A percentile compares a stretch with the other conserved stretches of the same genome.
Conservation (phyloP, 1,140 invertebrate species). For the Cydia amplana region DNA sequence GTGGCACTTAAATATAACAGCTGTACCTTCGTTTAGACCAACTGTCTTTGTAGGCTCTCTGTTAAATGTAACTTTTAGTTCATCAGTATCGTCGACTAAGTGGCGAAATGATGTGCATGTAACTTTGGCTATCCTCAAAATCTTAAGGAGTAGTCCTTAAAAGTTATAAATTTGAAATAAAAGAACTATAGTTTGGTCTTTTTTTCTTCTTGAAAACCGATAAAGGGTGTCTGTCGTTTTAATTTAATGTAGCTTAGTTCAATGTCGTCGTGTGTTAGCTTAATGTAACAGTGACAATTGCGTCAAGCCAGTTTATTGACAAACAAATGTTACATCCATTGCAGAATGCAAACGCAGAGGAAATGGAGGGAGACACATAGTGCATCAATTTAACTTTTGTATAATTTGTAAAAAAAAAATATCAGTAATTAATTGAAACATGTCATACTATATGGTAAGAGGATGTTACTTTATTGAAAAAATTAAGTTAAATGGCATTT, state of each 20-base stretch:
- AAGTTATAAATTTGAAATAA: neutral
- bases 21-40: slow-evolving; percentile 39
- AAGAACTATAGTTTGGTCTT: neutral
- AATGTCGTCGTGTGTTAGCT: slow-evolving; percentile 69
- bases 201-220: neutral
- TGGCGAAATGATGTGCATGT: slow-evolving; percentile 57
- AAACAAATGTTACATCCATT: slow-evolving; percentile 69
- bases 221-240: slow-evolving; percentile 39
- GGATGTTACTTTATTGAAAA: neutral
- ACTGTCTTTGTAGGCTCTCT: slow-evolving; percentile 40
- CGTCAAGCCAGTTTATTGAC: slow-evolving; percentile 53
- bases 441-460: slow-evolving; percentile 4
- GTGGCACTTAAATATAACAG: slow-evolving; percentile 44
- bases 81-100: slow-evolving; percentile 32
- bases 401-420: slow-evolving; percentile 44
- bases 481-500: neutral
- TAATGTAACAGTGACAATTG: slow-evolving; percentile 37
- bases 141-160: neutral
- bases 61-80: slow-evolving; percentile 20
- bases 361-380: slow-evolving; percentile 73
- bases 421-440: slow-evolving; percentile 8
- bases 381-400: slow-evolving; percentile 56
- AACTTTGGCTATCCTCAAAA: slow-evolving; percentile 49
- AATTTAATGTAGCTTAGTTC: slow-evolving; percentile 58
- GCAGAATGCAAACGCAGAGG: slow-evolving; percentile 72